Conservation (phyloP, 2,888 invertebrate species). For the Polydrusus cervinus region DNA sequence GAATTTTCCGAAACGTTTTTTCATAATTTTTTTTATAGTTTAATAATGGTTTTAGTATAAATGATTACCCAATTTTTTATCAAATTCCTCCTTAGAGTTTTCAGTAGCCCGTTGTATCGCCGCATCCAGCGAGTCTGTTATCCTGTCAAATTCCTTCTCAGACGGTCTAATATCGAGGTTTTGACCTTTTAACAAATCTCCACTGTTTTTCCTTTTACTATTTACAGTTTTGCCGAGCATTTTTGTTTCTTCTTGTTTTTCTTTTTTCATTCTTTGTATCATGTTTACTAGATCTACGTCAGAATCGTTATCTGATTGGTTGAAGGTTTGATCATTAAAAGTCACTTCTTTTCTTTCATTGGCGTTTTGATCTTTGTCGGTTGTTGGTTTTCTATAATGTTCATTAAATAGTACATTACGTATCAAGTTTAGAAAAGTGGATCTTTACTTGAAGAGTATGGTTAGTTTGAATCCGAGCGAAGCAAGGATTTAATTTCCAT, state of each 20-base stretch:
- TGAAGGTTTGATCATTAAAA: too few relatives aligned
- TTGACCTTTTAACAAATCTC: neutral
- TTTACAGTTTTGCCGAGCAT: neutral
- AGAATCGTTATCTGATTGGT: conserved; percentile 5
- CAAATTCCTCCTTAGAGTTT: conserved; percentile 60
- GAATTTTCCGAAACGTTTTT: too few relatives aligned
- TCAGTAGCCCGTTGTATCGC: conserved; percentile 62
- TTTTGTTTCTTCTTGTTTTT: conserved; percentile 25
- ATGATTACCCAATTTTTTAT: conserved; percentile 58
- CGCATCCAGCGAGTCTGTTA: conserved; percentile 56
- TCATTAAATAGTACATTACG: neutral
- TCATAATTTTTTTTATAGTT: too few relatives aligned
- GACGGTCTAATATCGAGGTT: conserved; percentile 17
- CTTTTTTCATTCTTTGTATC: conserved; percentile 31
- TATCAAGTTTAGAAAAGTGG: too few relatives aligned
- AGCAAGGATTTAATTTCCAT: too few relatives aligned
- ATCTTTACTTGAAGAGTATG: too few relatives aligned
- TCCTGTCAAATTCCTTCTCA: conserved; percentile 52
- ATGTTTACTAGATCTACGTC: conserved; percentile 9
- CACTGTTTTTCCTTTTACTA: conserved; percentile 15
- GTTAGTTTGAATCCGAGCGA: too few relatives aligned
- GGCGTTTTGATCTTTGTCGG: neutral
- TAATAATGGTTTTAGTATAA: too few relatives aligned
- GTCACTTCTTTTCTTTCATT: neutral
- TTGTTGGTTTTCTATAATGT: conserved; percentile 6